Conservation (phyloP, 2,113 vertebrate species). For the Xerus inauris region DNA sequence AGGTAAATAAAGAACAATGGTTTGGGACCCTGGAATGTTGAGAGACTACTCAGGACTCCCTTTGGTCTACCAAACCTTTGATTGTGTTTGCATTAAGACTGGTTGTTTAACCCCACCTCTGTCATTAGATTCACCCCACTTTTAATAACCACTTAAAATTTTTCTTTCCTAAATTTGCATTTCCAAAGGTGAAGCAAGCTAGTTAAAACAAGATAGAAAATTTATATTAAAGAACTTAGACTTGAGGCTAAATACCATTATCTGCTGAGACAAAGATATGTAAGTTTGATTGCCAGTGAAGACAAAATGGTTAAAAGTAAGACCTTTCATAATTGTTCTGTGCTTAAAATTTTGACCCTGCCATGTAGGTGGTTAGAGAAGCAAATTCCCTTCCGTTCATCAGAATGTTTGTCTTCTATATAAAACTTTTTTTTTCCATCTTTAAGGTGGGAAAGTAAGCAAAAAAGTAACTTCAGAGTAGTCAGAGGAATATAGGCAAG, state of each 20-base stretch:
- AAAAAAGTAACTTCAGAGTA: background rate
- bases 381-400: background rate
- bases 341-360: background rate
- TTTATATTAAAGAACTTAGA: background rate
- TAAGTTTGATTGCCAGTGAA: background rate
- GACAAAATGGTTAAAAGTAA: background rate
- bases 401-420: background rate
- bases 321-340: background rate
- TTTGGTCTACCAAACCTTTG: background rate
- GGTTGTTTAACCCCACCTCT: background rate
- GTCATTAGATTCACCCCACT: background rate
- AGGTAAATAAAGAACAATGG: background rate
- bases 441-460: background rate
- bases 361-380: background rate
- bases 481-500: background rate
- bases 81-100: background rate
- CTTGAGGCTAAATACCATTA: background rate
- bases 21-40: background rate
- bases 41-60: background rate
- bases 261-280: background rate
- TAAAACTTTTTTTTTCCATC: background rate
- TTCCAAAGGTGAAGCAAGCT: background rate
- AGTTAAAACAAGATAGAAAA: background rate
- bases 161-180: background rate
- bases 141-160: background rate